phyloP scores from a whole-genome alignment of 2,797 vertebrate genomes.

The Gouania willdenowi region DNA sequence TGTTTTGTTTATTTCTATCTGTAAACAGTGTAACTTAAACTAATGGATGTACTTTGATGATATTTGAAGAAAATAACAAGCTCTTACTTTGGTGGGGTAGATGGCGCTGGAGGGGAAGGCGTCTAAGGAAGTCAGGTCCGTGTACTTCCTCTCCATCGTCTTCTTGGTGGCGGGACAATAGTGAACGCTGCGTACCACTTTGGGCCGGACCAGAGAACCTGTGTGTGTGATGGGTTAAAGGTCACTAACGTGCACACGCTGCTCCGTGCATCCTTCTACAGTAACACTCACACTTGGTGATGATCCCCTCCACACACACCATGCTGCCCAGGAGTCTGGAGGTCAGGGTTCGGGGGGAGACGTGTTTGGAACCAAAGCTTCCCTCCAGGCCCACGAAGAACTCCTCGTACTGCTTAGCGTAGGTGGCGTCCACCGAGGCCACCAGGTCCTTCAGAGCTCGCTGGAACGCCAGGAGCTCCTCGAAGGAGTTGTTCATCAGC shows the following conservation, averaged over 20 bases:
- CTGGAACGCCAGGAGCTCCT: conserved; percentile 91
- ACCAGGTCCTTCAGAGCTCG: conserved; percentile 90
- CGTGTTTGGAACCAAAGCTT: conserved; percentile 93
- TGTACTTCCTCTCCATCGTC: conserved; percentile 91
- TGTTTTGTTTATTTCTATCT: no score
- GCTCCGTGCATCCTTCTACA: no score
- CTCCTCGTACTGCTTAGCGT: conserved; percentile 93
- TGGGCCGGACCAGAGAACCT: conserved; percentile 96
- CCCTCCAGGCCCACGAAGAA: conserved; percentile 94
- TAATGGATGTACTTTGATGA: no score
- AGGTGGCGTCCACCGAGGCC: conserved; percentile 88
- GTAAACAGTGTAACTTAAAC: no score
- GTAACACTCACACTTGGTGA: conserved; percentile 93
- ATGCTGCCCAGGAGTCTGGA: conserved; percentile 89
- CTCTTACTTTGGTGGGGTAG: conserved; percentile 97
- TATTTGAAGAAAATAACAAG: no score
- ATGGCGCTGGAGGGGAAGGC: conserved; percentile 89
- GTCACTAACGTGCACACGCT: neutral
- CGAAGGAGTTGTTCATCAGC: conserved; percentile 87
- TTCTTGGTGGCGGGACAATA: conserved; percentile 97
- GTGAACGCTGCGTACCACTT: conserved; percentile 94
- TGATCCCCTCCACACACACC: conserved; percentile 95
- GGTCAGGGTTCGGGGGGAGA: conserved; percentile 88
- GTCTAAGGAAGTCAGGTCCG: conserved; percentile 91
- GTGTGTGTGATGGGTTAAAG: neutral